Base-by-base conservation (phyloP, 2,888 invertebrate species). In the Heteromurus nitidus region DNA sequence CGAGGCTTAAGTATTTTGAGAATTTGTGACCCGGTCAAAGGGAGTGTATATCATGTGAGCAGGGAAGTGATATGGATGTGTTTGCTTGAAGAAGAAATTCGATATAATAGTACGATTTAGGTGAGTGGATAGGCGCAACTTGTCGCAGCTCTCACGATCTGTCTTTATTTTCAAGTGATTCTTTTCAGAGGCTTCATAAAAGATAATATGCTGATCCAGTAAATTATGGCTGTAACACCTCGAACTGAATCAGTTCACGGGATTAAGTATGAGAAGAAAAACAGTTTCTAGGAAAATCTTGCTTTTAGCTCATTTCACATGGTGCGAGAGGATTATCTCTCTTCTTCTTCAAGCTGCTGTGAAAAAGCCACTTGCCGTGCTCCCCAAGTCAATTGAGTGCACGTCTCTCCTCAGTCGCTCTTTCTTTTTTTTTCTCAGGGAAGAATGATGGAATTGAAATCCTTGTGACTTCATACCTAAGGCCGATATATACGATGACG, bases 161-260 rank as follows among this genome's bases (percentile, higher is more conserved):
- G 55, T 69, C 36, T 31, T 50, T 58, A 20, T 70, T 42, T 28
- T 55, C 58, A 58, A 24, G 70, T 44, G 70, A 70, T 26, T 18
- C 42, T 60, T 60, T 70, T 70, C 70, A 58, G 58, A 70, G 20
- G 22, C 70, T 60, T 70, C 69, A 70, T 70, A 60, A 70, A 36
- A 28, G 42, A 70, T 47, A 50, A 13, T 36, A 24, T 69, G 75
- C 67, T 85, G 83, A 85, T 85, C 85, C 82, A 83, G 83, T 85
- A 85, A 85, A 85, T 85, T 85, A 85, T 85, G 83, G 80, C 83
- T 82, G 28, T 70, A 77, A 83, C 83, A 85, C 82, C 85, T 83
- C 82, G 82, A 82, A 80, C 80, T 81, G 83, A 85, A 85, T 85
- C 75, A 75, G 82, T 82, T 82, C 73, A 82, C 80, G 80, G 83